Conservation (phyloP, 2,797 vertebrate genomes). For the Percopsis omiscomaycus region DNA sequence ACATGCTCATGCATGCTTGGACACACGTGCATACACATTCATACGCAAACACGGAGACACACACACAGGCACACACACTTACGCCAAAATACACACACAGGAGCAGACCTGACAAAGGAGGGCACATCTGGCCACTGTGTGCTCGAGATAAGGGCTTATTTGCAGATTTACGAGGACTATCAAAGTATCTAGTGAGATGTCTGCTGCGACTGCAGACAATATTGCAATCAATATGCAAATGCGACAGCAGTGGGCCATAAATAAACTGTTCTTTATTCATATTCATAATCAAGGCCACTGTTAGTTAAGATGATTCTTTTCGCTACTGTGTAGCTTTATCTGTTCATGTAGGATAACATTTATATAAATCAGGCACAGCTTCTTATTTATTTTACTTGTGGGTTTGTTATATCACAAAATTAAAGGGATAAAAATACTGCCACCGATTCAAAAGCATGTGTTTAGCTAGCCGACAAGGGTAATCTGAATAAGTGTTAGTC, state of each 20-base stretch:
- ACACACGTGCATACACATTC: conserved; percentile 33
- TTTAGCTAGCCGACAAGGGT: conserved; percentile 30
- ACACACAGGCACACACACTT: conserved; percentile 12
- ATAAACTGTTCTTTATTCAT: conserved; percentile 71
- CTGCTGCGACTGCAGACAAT: conserved; percentile 75
- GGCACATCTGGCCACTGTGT: conserved; percentile 78
- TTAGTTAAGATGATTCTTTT: conserved; percentile 65
- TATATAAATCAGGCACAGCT: conserved; percentile 45
- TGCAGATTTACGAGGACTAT: conserved; percentile 80
- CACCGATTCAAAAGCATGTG: conserved; percentile 33
- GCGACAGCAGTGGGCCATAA: conserved; percentile 68
- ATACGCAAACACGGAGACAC: conserved; percentile 20
- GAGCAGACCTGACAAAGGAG: conserved; percentile 46
- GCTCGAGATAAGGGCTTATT: conserved; percentile 79
- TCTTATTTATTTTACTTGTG: conserved; percentile 11
- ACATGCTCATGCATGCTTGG: conserved; percentile 15
- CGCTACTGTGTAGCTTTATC: conserved; percentile 57
- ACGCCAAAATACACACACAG: conserved; percentile 19
- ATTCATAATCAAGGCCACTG: conserved; percentile 69
- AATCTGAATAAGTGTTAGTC: conserved; percentile 32
- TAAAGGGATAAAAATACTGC: conserved; percentile 19
- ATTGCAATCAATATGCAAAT: conserved; percentile 84
- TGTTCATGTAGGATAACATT: conserved; percentile 30
- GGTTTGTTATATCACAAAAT: conserved; percentile 28
- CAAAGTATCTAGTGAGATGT: conserved; percentile 76